A percentile compares a stretch with the other conserved stretches of the same genome.
These are phyloP conservation scores for Upupa epops DNA, from an alignment of 2,113 vertebrate genomes.

Conservation along the genomic window DNA sequence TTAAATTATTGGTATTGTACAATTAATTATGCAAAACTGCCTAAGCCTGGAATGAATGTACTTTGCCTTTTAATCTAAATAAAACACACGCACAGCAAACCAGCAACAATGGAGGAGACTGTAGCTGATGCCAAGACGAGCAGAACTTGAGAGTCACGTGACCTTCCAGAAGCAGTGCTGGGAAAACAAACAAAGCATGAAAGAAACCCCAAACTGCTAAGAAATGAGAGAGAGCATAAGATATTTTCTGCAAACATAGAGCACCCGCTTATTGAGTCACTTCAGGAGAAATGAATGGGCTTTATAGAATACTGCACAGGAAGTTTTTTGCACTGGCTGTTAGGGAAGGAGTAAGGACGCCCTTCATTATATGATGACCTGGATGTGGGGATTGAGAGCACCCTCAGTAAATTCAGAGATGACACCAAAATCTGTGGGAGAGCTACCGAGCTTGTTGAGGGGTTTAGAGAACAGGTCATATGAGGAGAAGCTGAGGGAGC, in stretches of 20 bases:
- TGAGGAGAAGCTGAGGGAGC: too few relatives aligned
- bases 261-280: neutral
- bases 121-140: neutral
- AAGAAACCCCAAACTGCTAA: neutral
- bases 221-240: neutral
- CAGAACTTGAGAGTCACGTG: neutral
- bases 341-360: too few relatives aligned
- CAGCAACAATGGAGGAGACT: neutral
- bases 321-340: too few relatives aligned
- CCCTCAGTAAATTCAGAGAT: too few relatives aligned
- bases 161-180: neutral
- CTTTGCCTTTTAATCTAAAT: slow-evolving; percentile 51
- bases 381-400: too few relatives aligned
- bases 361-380: too few relatives aligned
- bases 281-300: neutral
- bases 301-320: neutral
- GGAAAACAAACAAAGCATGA: neutral
- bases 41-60: slow-evolving; percentile 21
- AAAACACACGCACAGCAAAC: neutral
- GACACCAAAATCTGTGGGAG: too few relatives aligned
- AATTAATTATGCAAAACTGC: slow-evolving; percentile 60
- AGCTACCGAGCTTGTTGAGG: too few relatives aligned
- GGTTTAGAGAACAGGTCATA: too few relatives aligned
- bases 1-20: slow-evolving; percentile 40
- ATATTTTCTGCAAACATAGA: neutral